phyloP scores from a whole-genome alignment of 2,888 invertebrate genomes.

The Lymantria monacha region DNA sequence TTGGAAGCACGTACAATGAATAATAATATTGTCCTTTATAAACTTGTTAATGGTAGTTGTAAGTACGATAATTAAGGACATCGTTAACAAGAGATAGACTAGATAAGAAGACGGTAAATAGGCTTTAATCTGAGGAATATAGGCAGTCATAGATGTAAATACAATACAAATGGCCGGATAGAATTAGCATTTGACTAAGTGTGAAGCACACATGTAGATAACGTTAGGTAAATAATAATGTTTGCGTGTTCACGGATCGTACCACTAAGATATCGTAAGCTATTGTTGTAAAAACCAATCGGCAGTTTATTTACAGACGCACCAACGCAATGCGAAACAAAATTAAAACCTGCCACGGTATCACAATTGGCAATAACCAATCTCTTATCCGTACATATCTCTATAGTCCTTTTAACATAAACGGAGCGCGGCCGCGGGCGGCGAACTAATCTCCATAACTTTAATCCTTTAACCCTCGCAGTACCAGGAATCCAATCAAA shows the following conservation, averaged over 20 bases:
- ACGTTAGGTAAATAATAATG: slow-evolving; percentile 26
- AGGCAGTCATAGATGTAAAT: slow-evolving; percentile 4
- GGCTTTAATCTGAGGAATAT: slow-evolving; percentile 7
- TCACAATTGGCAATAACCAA: slow-evolving; percentile 81
- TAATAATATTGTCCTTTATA: slow-evolving; percentile 15
- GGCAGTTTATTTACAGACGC: slow-evolving; percentile 47
- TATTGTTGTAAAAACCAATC: slow-evolving; percentile 51
- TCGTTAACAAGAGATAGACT: slow-evolving; percentile 7
- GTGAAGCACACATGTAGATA: slow-evolving; percentile 13
- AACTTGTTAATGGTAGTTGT: slow-evolving; percentile 12
- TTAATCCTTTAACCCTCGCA: slow-evolving; percentile 81
- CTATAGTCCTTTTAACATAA: slow-evolving; percentile 79
- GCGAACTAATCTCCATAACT: slow-evolving; percentile 82
- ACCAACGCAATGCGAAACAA: slow-evolving; percentile 45
- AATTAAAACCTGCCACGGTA: slow-evolving; percentile 75
- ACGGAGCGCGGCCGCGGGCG: slow-evolving; percentile 78
- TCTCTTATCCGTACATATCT: slow-evolving; percentile 79
- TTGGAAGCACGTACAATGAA: slow-evolving; percentile 11
- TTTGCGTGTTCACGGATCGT: slow-evolving; percentile 27
- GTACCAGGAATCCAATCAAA: slow-evolving; percentile 82
- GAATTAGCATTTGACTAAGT: slow-evolving; percentile 8
- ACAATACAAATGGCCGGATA: slow-evolving; percentile 20
- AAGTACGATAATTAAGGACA: slow-evolving; percentile 11
- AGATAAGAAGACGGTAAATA: slow-evolving; percentile 9
- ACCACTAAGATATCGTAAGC: slow-evolving; percentile 25